A percentile compares a stretch with the other conserved stretches of the same genome.
These are phyloP conservation scores for Prochilodus magdalenae DNA, from an alignment of 2,113 vertebrate genomes.

Conservation along the genomic window DNA sequence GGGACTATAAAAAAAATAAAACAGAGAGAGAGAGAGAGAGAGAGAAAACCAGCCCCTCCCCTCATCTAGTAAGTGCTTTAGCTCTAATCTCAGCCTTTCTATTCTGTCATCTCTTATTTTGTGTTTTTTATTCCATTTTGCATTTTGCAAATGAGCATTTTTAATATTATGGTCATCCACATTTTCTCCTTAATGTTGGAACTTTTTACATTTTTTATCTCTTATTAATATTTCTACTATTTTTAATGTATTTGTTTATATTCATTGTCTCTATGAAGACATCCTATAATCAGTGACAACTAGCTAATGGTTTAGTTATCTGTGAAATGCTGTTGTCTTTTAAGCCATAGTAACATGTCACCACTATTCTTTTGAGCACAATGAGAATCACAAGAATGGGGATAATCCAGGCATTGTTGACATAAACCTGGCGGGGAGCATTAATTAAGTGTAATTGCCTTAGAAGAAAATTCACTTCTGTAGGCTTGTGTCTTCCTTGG, in stretches of 20 bases:
- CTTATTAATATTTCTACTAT: not conserved
- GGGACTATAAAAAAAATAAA: conserved; percentile 66
- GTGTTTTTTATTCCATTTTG: conserved; percentile 52
- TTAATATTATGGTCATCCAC: not conserved
- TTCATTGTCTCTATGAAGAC: not conserved
- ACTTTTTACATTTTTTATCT: not conserved
- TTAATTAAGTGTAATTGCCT: conserved; percentile 79
- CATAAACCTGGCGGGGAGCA: conserved; percentile 71
- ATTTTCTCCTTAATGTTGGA: not conserved
- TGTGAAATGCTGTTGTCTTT: conserved; percentile 24
- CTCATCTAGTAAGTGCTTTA: conserved; percentile 74
- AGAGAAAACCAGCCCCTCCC: conserved; percentile 36
- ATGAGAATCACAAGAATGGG: conserved; percentile 64
- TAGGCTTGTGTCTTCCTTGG: conserved; percentile 60
- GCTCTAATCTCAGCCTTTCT: conserved; percentile 72
- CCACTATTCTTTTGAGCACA: conserved; percentile 42
- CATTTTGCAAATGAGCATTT: conserved; percentile 16
- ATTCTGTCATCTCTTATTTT: conserved; percentile 49
- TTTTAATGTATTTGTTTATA: not conserved
- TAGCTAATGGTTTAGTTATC: conserved; percentile 21
- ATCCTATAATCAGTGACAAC: conserved; percentile 1
- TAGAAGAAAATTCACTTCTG: conserved; percentile 70
- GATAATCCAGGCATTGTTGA: conserved; percentile 76
- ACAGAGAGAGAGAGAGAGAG: conserved; percentile 23
- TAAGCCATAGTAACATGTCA: conserved; percentile 47